A percentile compares a stretch with the other conserved stretches of the same genome.
Evolutionary conservation across 2,113 vertebrate species (phyloP).

Genomic region (Cavia aperea): DNA sequence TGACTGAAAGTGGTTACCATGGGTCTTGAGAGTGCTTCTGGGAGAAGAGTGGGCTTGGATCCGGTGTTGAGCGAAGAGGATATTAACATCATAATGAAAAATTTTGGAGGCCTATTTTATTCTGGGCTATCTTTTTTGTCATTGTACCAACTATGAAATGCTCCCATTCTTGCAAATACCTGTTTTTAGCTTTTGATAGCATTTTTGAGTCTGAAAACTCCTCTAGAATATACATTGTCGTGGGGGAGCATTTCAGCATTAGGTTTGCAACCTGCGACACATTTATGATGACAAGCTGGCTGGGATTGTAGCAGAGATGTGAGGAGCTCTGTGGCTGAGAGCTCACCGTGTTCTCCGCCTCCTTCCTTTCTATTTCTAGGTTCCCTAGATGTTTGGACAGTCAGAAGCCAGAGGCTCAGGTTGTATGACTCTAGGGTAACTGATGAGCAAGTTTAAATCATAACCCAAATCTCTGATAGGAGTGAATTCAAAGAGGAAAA

Average conservation of each 20-base stretch:
- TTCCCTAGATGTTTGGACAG: background rate
- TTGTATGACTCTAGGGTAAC: background rate
- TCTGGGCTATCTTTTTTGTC: background rate
- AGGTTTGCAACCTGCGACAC: background rate
- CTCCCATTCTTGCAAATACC: background rate
- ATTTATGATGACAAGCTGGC: background rate
- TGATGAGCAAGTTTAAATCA: background rate
- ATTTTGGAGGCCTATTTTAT: background rate
- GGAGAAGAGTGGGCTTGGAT: background rate
- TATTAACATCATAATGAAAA: background rate
- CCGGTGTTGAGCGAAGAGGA: background rate
- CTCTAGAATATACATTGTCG: background rate
- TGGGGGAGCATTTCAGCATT: background rate
- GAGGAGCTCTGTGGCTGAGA: background rate
- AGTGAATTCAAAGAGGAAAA: background rate
- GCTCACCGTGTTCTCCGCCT: background rate
- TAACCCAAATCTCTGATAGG: background rate
- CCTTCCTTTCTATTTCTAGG: background rate
- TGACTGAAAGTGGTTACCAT: background rate
- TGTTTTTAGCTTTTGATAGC: background rate
- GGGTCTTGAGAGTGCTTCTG: background rate
- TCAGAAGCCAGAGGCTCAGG: background rate
- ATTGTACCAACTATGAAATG: background rate
- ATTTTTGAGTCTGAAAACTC: background rate
- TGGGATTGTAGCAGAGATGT: fast-evolving